Evolutionary conservation across 2,797 vertebrate genomes (phyloP).

Genomic region (Harpagifer antarcticus): DNA sequence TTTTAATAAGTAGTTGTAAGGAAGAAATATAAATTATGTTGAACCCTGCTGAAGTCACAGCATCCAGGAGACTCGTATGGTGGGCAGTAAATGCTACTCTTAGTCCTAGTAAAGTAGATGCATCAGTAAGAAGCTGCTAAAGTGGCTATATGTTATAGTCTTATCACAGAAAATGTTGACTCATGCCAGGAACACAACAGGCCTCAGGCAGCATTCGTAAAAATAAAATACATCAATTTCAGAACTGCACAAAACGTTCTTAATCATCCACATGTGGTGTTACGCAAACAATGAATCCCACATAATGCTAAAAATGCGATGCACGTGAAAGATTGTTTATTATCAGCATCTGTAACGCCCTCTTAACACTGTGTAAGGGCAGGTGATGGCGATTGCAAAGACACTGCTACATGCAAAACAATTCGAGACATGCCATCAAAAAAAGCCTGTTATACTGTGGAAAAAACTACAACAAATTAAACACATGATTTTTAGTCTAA

Average conservation of each 20-base stretch:
- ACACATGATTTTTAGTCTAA: too few relatives aligned
- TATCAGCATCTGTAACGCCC: background rate
- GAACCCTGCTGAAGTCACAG: background rate
- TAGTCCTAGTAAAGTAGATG: background rate
- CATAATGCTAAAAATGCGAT: background rate
- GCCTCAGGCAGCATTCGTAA: too few relatives aligned
- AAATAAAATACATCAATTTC: too few relatives aligned
- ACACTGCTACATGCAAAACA: background rate
- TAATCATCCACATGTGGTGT: background rate
- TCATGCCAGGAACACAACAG: background rate
- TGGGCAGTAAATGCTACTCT: background rate
- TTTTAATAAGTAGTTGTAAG: background rate
- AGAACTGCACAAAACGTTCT: too few relatives aligned
- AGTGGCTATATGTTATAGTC: background rate
- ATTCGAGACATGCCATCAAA: background rate
- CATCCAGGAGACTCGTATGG: background rate
- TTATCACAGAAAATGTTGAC: background rate
- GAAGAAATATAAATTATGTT: background rate
- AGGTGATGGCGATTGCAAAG: background rate
- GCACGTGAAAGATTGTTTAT: background rate
- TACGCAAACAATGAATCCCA: background rate
- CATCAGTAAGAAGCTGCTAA: background rate
- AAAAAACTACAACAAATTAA: background rate
- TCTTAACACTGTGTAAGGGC: background rate
- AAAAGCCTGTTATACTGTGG: too few relatives aligned